Base-by-base conservation (phyloP, 2,888 invertebrate species). In the Andrena hattorfiana region DNA sequence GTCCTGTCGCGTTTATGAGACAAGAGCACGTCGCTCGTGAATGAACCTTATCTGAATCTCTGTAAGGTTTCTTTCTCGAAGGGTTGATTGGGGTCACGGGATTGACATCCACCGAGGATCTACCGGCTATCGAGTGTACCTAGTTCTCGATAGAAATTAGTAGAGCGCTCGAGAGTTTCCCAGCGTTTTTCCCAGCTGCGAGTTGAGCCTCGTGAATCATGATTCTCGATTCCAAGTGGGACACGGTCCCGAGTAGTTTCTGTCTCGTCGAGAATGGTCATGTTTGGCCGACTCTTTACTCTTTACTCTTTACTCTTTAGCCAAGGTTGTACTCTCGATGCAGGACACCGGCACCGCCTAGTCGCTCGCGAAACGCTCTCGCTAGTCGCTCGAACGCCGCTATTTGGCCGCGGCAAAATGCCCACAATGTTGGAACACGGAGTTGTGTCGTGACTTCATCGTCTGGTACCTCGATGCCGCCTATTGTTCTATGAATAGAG, bases 401-500 rank as follows among this genome's bases (percentile, higher is more conserved):
- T 84, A 85, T 89, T 89, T 84, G 82, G 89, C 86, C 70, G 74
- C 84, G 78, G 85, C 82, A 66, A 87, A 87, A 84, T 81, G 70
- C 49, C 77, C 85, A 72, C 70, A 76, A 80, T 77, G 87, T 87
- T 81, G 87, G 85, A 84, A 85, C 85, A 75, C 81, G 73, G 71
- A 66, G 66, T 75, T 42, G 66, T 73, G 84, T 89, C 91, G 87
- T 91, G 91, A 91, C 90, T 90, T 90, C 89, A 91, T 91, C 91
- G 91, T 90, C 89, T 87, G 87, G 85, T 86, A 89, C 89, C 87
- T 89, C 85, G 82, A 76, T 85, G 75, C 88, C 77, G 80, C 77
- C 87, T 88, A 90, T 90, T 90, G 90, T 90, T 90, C 90, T 87
- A 88, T 85, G 86, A 89, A 89, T 89, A 88, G 85, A 86, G 84